A percentile compares a stretch with the other conserved stretches of the same genome.
Evolutionary conservation across 2,888 invertebrate genomes (phyloP).

Genomic region (Oscheius sp.): DNA sequence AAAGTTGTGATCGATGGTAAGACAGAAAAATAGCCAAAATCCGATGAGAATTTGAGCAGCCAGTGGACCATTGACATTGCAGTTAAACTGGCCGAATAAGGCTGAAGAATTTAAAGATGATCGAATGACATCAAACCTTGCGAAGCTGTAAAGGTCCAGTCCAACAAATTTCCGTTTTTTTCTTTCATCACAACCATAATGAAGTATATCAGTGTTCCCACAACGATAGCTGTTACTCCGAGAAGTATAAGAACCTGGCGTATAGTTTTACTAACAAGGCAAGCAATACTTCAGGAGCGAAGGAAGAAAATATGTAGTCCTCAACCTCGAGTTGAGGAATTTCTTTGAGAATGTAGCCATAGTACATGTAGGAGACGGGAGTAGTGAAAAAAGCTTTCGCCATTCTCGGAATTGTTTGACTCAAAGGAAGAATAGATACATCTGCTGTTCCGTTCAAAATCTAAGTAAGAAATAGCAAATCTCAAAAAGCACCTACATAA

Average conservation of each 20-base stretch:
- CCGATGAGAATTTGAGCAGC: slow-evolving; percentile 29
- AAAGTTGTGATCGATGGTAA: slow-evolving; percentile 13
- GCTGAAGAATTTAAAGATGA: slow-evolving; percentile 11
- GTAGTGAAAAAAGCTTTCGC: slow-evolving; percentile 50
- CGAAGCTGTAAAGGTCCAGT: slow-evolving; percentile 15
- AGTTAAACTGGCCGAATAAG: slow-evolving; percentile 28
- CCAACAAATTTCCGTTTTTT: slow-evolving; percentile 23
- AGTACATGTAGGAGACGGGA: slow-evolving; percentile 48
- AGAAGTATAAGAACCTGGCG: slow-evolving; percentile 44
- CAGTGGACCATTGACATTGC: slow-evolving; percentile 14
- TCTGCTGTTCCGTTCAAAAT: slow-evolving; percentile 44
- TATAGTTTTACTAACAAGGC: neutral
- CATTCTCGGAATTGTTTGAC: slow-evolving; percentile 49
- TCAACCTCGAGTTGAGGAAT: slow-evolving; percentile 49
- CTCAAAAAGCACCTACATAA: neutral
- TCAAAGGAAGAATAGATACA: slow-evolving; percentile 43
- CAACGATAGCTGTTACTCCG: slow-evolving; percentile 36
- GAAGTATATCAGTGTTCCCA: slow-evolving; percentile 40
- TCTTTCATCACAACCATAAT: slow-evolving; percentile 32
- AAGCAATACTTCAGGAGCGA: slow-evolving; percentile 39
- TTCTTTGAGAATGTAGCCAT: slow-evolving; percentile 49
- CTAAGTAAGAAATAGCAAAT: neutral
- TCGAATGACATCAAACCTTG: neutral
- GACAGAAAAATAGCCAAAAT: slow-evolving; percentile 37
- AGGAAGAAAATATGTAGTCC: slow-evolving; percentile 50